These are phyloP conservation scores for Cantharis rufa DNA, from an alignment of 2,888 invertebrate genomes.

Conservation along the genomic window DNA sequence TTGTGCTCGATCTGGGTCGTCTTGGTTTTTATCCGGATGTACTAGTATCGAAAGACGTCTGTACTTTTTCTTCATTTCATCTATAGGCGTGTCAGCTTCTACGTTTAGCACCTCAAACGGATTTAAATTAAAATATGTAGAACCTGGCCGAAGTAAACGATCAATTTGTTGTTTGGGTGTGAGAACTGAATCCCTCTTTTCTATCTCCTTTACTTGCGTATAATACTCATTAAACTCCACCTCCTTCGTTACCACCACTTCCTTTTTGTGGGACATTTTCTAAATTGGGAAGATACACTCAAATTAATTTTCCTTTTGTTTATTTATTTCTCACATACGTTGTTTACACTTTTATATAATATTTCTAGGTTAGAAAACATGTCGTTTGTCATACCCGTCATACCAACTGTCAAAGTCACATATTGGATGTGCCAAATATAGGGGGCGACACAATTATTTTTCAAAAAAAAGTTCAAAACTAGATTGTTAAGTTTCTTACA, in stretches of 20 bases:
- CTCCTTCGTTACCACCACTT: constrained; percentile 55
- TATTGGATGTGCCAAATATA: background rate
- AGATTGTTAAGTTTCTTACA: too few relatives aligned
- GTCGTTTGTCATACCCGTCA: background rate
- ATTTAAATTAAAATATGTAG: constrained; percentile 98
- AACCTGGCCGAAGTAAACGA: constrained; percentile 91
- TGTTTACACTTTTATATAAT: background rate
- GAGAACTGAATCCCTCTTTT: constrained; percentile 94
- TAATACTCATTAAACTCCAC: constrained; percentile 83
- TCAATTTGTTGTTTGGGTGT: constrained; percentile 98
- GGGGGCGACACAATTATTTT: background rate
- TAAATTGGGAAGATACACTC: background rate
- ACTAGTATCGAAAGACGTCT: constrained; percentile 94
- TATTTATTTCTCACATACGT: background rate
- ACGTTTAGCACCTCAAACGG: constrained; percentile 92
- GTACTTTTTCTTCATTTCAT: constrained; percentile 96
- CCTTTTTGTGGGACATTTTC: constrained; percentile 30
- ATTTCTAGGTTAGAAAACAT: background rate
- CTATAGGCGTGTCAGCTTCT: constrained; percentile 85
- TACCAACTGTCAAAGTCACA: background rate
- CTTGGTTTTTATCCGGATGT: constrained; percentile 99
- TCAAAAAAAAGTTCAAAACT: too few relatives aligned
- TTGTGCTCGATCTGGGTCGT: constrained; percentile 93
- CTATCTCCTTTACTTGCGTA: constrained; percentile 95
- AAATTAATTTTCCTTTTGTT: background rate